Base-by-base conservation (phyloP, 2,888 invertebrate genomes). In the Nomada goodeniana region DNA sequence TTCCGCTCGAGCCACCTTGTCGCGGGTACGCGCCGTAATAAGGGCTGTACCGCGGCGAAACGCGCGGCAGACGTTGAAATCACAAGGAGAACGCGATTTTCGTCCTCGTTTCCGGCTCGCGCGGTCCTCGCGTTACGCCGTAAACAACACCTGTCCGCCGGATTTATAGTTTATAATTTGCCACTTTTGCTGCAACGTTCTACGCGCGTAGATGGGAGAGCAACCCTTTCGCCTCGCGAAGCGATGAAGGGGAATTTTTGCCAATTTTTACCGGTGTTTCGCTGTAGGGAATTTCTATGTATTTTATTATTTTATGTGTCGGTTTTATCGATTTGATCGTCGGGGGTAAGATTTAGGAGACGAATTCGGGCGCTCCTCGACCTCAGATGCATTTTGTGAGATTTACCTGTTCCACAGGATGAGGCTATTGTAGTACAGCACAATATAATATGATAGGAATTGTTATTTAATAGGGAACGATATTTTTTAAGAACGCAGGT, bases 41-140 rank as follows among this genome's bases (percentile, higher is more conserved):
- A 88, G 86, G 89, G 88, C 87, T 86, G 85, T 86, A 86, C 84
- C 88, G 85, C 83, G 86, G 86, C 86, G 80, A 82, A 88, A 75
- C 71, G 76, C 75, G 77, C 79, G 83, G 84, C 82, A 82, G 74
- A 78, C 86, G 85, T 86, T 83, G 80, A 83, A 86, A 89, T 88
- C 86, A 86, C 82, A 80, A 84, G 75, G 76, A 70, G 74, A 84
- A 79, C 78, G 60, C 70, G 72, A 79, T 84, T 80, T 82, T 82
- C 80, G 63, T 63, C 77, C 77, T 57, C 75, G 77, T 78, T 78
- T 71, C 75, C 71, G 50, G 68, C 26, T 23, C 23, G 53, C 11
- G 10, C 11, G 50, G 64, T 73, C 67, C 63, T 59, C 50, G 71
- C 59, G 53, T 68, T 67, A 71, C 75, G 18, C 61, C 52, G 15